Evolutionary conservation across 2,113 vertebrate species (phyloP).

Genomic region (Galemys pyrenaicus): DNA sequence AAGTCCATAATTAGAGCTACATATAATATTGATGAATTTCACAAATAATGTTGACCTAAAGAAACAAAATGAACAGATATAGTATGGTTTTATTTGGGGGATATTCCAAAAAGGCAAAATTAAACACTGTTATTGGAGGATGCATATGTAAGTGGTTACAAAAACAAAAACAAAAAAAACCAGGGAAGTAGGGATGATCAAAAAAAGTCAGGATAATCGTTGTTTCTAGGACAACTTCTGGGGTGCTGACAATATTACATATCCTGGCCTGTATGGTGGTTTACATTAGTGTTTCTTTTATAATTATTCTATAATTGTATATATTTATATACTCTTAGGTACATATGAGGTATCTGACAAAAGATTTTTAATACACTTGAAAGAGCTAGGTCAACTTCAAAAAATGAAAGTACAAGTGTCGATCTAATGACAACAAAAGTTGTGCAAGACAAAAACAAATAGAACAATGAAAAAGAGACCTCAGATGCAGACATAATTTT

Average conservation of each 20-base stretch:
- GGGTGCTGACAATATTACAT: not conserved
- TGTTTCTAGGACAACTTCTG: not conserved
- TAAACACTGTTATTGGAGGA: not conserved
- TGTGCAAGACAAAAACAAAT: not conserved
- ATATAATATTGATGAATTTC: not conserved
- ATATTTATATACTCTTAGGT: not conserved
- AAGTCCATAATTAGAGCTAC: not conserved
- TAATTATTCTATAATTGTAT: not conserved
- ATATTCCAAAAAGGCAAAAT: not conserved
- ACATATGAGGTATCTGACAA: not conserved
- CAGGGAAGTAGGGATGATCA: not conserved
- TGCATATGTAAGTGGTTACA: not conserved
- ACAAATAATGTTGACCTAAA: not conserved
- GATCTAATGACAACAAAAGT: not conserved
- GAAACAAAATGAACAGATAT: not conserved
- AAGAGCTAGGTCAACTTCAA: not conserved
- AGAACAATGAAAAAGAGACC: not conserved
- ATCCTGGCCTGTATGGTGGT: not conserved
- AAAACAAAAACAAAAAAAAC: not conserved
- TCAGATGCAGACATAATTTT: not conserved
- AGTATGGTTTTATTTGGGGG: not conserved
- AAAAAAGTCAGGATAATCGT: not conserved
- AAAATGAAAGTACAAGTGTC: not conserved
- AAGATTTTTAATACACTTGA: not conserved
- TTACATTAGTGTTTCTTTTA: not conserved